Conservation (phyloP, 2,888 invertebrate species). For the Drosophila setosimentum region DNA sequence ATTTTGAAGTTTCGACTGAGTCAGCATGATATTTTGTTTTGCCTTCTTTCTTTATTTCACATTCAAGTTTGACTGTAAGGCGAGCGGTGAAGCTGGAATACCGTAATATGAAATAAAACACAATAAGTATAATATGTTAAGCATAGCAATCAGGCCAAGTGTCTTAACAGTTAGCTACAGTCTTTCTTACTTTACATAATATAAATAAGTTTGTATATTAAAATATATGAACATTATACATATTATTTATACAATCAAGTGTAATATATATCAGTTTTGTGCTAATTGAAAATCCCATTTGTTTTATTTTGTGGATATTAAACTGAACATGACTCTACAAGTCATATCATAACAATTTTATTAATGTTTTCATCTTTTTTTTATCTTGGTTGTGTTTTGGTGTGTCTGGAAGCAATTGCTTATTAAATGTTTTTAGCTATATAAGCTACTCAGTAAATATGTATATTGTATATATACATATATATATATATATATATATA, state of each 20-base stretch:
- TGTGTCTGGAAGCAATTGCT: conserved; percentile 71
- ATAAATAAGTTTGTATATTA: conserved; percentile 24
- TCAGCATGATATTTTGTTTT: not conserved
- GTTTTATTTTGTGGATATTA: conserved; percentile 28
- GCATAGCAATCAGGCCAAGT: conserved; percentile 62
- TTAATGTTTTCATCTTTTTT: conserved; percentile 36
- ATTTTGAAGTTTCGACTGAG: not conserved
- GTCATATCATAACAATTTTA: conserved; percentile 59
- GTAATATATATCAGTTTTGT: conserved; percentile 32
- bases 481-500: conserved; percentile 3
- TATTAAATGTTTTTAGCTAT: conserved; percentile 42
- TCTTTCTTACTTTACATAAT: conserved; percentile 72
- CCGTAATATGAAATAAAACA: not conserved
- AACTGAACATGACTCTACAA: conserved; percentile 36
- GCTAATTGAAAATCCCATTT: conserved; percentile 44
- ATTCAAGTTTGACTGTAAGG: conserved; percentile 20
- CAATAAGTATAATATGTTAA: conserved; percentile 12
- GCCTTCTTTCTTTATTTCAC: not conserved
- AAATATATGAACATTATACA: conserved; percentile 32
- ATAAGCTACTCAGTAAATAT: conserved; percentile 28
- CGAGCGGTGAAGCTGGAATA: conserved; percentile 23
- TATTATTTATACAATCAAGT: conserved; percentile 25
- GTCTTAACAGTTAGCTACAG: conserved; percentile 77
- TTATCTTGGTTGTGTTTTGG: conserved; percentile 9
- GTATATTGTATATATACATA: conserved; percentile 10